phyloP scores from a whole-genome alignment of 2,888 invertebrate genomes.

The Tupiocoris notatus region DNA sequence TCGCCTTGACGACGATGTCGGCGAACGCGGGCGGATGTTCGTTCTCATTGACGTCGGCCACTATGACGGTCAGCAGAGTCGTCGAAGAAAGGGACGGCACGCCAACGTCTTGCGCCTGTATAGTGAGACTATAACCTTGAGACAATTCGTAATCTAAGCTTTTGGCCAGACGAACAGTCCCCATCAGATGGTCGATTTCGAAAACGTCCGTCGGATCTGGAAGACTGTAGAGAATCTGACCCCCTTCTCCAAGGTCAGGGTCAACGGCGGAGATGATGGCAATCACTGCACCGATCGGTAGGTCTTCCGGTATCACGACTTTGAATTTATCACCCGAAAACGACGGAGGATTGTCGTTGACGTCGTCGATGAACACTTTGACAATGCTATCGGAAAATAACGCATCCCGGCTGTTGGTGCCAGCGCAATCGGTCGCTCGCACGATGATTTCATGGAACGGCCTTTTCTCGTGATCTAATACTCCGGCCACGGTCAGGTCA shows the following conservation, averaged over 20 bases:
- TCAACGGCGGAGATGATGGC: constrained; percentile 79
- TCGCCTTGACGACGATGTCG: constrained; percentile 71
- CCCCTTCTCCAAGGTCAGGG: constrained; percentile 79
- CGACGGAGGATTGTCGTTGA: constrained; percentile 82
- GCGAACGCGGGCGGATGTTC: constrained; percentile 75
- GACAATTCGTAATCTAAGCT: constrained; percentile 82
- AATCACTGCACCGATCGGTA: constrained; percentile 81
- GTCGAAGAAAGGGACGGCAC: constrained; percentile 74
- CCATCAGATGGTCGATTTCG: constrained; percentile 77
- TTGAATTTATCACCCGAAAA: constrained; percentile 72
- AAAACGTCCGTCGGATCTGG: constrained; percentile 67
- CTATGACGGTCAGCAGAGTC: constrained; percentile 76
- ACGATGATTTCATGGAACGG: constrained; percentile 75
- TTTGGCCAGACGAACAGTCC: constrained; percentile 75
- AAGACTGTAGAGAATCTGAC: constrained; percentile 73
- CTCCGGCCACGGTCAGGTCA: constrained; percentile 70
- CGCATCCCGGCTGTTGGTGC: constrained; percentile 55
- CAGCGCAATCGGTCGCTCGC: constrained; percentile 73
- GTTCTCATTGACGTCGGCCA: constrained; percentile 92
- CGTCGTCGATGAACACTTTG: constrained; percentile 77
- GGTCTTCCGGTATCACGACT: constrained; percentile 84
- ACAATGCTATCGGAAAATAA: constrained; percentile 78
- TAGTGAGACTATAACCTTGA: constrained; percentile 82
- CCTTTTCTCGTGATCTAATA: constrained; percentile 79
- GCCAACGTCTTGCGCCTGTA: constrained; percentile 81